These are phyloP conservation scores for Lasiurus cinereus DNA, from an alignment of 2,113 vertebrate genomes.

Conservation along the genomic window DNA sequence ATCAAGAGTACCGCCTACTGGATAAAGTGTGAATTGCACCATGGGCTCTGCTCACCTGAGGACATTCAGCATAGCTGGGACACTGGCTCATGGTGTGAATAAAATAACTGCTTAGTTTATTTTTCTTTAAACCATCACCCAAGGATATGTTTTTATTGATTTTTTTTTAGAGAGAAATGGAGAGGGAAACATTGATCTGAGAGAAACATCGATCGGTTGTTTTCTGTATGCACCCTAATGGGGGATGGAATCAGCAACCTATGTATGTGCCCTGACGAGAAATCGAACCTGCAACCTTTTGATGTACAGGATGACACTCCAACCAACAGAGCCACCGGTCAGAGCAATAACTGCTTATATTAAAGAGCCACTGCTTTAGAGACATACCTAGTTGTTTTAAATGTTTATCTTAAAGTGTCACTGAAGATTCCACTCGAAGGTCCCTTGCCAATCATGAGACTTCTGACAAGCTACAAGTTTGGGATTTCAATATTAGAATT, in stretches of 20 bases:
- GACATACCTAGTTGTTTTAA: background rate
- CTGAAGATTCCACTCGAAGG: background rate
- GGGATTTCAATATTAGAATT: constrained; percentile 27
- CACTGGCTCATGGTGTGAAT: background rate
- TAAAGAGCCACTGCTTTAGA: background rate
- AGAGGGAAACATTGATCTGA: background rate
- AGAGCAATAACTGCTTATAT: background rate
- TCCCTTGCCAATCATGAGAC: background rate
- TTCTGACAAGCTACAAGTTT: constrained; percentile 15
- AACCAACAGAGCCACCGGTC: background rate
- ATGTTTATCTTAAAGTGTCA: background rate
- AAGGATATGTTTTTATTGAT: background rate
- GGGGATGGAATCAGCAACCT: background rate
- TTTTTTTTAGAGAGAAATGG: background rate
- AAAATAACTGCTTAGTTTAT: background rate
- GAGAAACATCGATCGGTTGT: background rate
- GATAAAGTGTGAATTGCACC: background rate
- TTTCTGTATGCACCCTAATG: background rate
- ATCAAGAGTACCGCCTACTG: constrained; percentile 56
- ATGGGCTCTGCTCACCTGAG: background rate
- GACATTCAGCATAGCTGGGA: rapidly evolving
- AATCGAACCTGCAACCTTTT: background rate
- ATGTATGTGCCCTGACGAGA: background rate
- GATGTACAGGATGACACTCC: background rate
- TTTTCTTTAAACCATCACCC: background rate